Percentiles rank a stretch among this genome's conserved stretches.
phyloP scores from a whole-genome alignment of 2,888 invertebrate species.

The Atherix ibis region DNA sequence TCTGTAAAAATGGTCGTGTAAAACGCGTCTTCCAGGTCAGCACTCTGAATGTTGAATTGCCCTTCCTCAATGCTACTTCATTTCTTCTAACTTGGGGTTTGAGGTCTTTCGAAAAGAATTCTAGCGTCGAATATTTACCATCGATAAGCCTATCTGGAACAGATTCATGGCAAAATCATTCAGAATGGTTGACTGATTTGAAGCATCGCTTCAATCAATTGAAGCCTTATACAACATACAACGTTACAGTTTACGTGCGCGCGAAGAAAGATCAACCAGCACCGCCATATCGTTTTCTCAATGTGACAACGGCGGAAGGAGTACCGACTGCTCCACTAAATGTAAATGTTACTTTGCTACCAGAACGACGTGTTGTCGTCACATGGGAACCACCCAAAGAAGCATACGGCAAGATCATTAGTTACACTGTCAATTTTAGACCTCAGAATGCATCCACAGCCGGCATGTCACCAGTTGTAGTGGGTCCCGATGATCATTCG shows the following conservation, averaged over 20 bases:
- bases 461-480: constrained; percentile 12
- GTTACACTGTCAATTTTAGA: constrained; percentile 48
- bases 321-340: constrained; percentile 53
- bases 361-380: constrained; percentile 47
- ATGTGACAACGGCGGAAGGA: constrained; percentile 51
- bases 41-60: constrained; percentile 47
- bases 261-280: constrained; percentile 36
- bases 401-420: constrained; percentile 44
- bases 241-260: constrained; percentile 60
- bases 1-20: constrained; percentile 37
- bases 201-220: constrained; percentile 45
- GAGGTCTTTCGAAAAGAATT: constrained; percentile 19
- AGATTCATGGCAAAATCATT: constrained; percentile 41
- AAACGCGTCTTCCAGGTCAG: constrained; percentile 37
- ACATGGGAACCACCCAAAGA: constrained; percentile 50
- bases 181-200: constrained; percentile 44
- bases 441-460: constrained; percentile 45
- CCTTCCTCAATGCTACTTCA: constrained; percentile 44
- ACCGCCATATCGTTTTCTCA: constrained; percentile 46
- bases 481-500: constrained; percentile 11
- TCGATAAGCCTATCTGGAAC: constrained; percentile 38
- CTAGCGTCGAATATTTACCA: constrained; percentile 46
- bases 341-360: constrained; percentile 45
- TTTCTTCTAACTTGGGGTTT: constrained; percentile 42
- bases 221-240: constrained; percentile 57